Conservation (phyloP, 2,113 vertebrate genomes). For the Myodes glareolus region DNA sequence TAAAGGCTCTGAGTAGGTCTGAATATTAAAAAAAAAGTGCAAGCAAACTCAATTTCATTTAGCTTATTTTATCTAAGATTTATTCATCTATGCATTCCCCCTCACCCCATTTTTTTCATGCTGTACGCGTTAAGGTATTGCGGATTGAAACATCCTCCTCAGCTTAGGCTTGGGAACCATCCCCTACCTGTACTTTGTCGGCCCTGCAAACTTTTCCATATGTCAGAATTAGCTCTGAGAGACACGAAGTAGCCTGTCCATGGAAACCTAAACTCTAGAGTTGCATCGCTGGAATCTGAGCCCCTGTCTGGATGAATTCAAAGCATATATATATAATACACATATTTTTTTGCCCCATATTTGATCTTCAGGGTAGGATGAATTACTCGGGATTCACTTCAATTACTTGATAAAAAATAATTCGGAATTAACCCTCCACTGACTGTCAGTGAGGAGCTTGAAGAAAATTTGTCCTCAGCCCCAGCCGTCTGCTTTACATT, state of each 20-base stretch:
- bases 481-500: slow-evolving; percentile 69
- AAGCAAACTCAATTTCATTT: not conserved
- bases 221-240: slow-evolving; percentile 10
- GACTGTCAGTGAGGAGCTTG: slow-evolving; percentile 52
- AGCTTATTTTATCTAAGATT: not conserved
- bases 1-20: slow-evolving; percentile 41
- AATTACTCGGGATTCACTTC: slow-evolving; percentile 54
- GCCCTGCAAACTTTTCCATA: slow-evolving; percentile 47
- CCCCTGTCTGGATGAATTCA: not conserved
- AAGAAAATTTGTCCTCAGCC: slow-evolving; percentile 42
- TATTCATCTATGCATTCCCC: not conserved
- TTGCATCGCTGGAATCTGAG: slow-evolving; percentile 57
- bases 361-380: not conserved
- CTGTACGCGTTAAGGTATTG: slow-evolving; percentile 37
- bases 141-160: not conserved
- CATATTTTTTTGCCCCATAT: not conserved
- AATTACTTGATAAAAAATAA: slow-evolving; percentile 77
- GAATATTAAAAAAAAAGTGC: not conserved
- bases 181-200: slow-evolving; percentile 32
- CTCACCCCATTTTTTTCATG: not conserved
- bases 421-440: slow-evolving; percentile 69
- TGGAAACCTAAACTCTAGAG: slow-evolving; percentile 1
- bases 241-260: not conserved
- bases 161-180: slow-evolving; percentile 39
- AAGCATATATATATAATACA: not conserved